phyloP scores from a whole-genome alignment of 2,113 vertebrate genomes.

The Butastur rufipennis region DNA sequence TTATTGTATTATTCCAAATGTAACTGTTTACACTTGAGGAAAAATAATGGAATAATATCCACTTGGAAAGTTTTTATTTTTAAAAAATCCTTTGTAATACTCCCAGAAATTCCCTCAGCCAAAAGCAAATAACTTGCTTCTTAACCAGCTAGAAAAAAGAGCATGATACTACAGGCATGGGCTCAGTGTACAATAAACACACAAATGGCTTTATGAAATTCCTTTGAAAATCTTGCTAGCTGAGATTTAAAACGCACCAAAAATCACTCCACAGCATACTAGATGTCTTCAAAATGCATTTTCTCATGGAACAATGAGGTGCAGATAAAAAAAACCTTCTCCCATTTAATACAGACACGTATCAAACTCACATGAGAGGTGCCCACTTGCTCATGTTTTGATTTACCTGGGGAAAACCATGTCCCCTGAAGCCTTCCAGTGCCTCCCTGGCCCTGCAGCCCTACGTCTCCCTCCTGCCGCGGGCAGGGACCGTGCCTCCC shows the following conservation, averaged over 20 bases:
- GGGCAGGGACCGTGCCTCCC: background rate
- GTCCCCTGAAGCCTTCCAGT: background rate
- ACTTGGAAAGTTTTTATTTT: constrained; percentile 73
- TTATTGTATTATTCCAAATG: constrained; percentile 80
- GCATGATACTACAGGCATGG: constrained; percentile 17
- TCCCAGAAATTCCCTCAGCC: constrained; percentile 71
- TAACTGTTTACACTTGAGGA: constrained; percentile 80
- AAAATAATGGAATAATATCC: constrained; percentile 80
- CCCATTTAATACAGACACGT: fast-evolving
- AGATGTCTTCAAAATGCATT: background rate
- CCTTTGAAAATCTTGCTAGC: background rate
- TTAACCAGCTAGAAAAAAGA: constrained; percentile 63
- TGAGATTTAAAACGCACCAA: background rate
- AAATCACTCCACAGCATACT: background rate
- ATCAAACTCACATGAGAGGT: background rate
- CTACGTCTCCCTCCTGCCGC: fast-evolving
- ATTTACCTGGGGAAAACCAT: background rate
- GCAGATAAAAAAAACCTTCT: background rate
- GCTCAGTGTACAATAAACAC: constrained; percentile 7
- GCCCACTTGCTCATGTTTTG: fast-evolving
- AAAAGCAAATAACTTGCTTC: constrained; percentile 58
- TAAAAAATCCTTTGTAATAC: constrained; percentile 64
- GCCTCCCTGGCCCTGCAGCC: background rate
- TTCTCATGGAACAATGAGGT: background rate
- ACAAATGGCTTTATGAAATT: constrained; percentile 6